Conservation (phyloP, 1,140 invertebrate genomes). For the Drosophila nigrodunni region DNA sequence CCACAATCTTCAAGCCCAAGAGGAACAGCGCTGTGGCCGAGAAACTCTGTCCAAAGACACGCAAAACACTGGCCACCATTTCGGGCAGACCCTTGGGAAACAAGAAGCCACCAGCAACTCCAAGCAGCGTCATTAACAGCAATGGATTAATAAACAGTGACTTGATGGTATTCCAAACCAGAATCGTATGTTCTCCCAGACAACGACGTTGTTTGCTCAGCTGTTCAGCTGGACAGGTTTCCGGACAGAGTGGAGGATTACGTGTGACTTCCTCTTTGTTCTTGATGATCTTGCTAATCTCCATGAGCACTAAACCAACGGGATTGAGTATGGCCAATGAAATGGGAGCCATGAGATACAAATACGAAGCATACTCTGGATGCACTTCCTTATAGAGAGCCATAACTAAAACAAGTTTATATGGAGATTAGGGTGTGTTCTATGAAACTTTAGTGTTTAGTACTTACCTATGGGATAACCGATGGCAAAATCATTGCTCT, state of each 20-base stretch:
- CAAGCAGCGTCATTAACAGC: constrained; percentile 96
- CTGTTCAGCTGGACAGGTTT: constrained; percentile 78
- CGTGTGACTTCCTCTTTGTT: constrained; percentile 69
- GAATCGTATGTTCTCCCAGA: constrained; percentile 79
- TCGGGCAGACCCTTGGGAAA: constrained; percentile 92
- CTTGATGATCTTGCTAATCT: constrained; percentile 89
- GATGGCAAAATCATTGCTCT: constrained; percentile 99
- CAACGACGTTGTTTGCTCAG: constrained; percentile 66
- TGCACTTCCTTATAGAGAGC: constrained; percentile 91
- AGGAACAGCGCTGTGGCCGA: constrained; percentile 95
- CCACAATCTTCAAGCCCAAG: constrained; percentile 96
- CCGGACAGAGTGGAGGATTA: constrained; percentile 72
- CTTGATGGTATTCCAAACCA: constrained; percentile 86
- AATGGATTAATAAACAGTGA: constrained; percentile 95
- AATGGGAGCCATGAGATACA: constrained; percentile 97
- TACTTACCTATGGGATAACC: constrained; percentile 97
- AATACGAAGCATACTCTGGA: constrained; percentile 95
- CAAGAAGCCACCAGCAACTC: constrained; percentile 93
- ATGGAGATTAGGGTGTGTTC: background rate
- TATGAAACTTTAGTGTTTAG: background rate
- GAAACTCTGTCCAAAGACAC: constrained; percentile 94
- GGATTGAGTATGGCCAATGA: constrained; percentile 97
- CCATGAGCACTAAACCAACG: constrained; percentile 95
- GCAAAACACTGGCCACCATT: constrained; percentile 90
- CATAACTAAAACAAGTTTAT: constrained; percentile 87